Evolutionary conservation across 2,888 invertebrate genomes (phyloP), one percentile per base, ranked within the genome.

Genomic region (Diabrotica balteata): DNA sequence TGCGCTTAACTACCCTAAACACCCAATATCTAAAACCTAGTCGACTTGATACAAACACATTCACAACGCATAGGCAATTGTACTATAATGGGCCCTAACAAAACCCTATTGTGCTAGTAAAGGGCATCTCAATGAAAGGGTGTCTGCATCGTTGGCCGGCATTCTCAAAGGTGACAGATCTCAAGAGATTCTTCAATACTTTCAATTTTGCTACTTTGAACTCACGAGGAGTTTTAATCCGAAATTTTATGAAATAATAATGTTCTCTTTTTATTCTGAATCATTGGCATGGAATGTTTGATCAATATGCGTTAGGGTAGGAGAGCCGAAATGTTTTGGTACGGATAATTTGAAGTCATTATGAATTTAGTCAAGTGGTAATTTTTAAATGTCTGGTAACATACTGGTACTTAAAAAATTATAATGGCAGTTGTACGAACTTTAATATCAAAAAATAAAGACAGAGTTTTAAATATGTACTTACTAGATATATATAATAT

Each of bases 61-160:
- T 81, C 78, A 78, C 61, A 71, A 69, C 69, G 71, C 67, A 67
- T 59, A 60, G 79, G 79, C 82, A 82, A 81, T 82, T 80, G 81
- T 80, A 80, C 78, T 78, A 82, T 82, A 83, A 83, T 83, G 80
- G 81, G 76, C 75, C 79, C 75, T 68, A 80, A 81, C 81, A 81
- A 80, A 81, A 79, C 67, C 63, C 69, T 45, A 69, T 70, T 72
- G 67, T 67, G 47, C 51, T 57, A 46, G 63, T 62, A 60, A 66
- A 67, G 67, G 62, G 66, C 59, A 59, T 59, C 65, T 66, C 59
- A 69, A 72, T 79, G 78, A 82, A 82, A 81, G 82, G 82, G 82
- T 82, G 81, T 81, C 73, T 80, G 79, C 77, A 78, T 80, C 79
- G 79, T 77, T 77, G 76, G 76, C 75, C 76, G 75, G 78, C 76